Evolutionary conservation across 2,113 vertebrate genomes (phyloP).

Genomic region (Pao palembangensis): DNA sequence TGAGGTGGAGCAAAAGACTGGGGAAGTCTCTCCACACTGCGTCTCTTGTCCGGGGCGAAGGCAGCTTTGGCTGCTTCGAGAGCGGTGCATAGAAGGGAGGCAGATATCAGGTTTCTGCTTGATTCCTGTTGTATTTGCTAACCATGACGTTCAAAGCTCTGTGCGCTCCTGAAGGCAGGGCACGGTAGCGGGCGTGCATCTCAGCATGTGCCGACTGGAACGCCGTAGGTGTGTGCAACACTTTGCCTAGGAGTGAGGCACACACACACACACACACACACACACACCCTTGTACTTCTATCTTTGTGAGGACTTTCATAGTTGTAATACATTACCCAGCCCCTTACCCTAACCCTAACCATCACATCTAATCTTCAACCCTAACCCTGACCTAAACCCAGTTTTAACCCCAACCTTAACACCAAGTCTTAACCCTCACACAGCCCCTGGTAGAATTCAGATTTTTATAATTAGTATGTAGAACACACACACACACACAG

Average conservation of each 20-base stretch:
- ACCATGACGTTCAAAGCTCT: constrained; percentile 57
- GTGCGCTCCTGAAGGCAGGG: constrained; percentile 49
- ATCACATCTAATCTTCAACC: too few species aligned
- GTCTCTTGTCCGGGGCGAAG: constrained; percentile 62
- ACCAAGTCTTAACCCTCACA: too few species aligned
- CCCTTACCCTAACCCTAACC: too few species aligned
- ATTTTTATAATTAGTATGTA: too few species aligned
- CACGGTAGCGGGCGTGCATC: constrained; percentile 9
- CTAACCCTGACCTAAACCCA: too few species aligned
- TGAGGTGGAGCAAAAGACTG: constrained; percentile 69
- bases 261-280: constrained; percentile 18
- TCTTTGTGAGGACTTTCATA: neutral
- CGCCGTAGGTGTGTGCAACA: constrained; percentile 23
- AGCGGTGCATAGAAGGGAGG: constrained; percentile 45
- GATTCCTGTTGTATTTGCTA: constrained; percentile 64
- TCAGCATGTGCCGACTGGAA: constrained; percentile 49
- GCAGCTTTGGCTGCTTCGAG: constrained; percentile 46
- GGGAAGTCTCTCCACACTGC: constrained; percentile 69
- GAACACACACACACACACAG: neutral
- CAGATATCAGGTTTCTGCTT: constrained; percentile 63
- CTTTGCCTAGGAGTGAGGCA: constrained; percentile 22
- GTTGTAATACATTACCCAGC: too few species aligned
- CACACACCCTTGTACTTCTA: constrained; percentile 5
- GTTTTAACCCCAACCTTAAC: too few species aligned
- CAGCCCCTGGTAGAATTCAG: too few species aligned